Percentiles rank a stretch among this genome's conserved stretches.
These are phyloP conservation scores for Eupeodes latifasciatus DNA, from an alignment of 2,888 invertebrate genomes.

Conservation along the genomic window DNA sequence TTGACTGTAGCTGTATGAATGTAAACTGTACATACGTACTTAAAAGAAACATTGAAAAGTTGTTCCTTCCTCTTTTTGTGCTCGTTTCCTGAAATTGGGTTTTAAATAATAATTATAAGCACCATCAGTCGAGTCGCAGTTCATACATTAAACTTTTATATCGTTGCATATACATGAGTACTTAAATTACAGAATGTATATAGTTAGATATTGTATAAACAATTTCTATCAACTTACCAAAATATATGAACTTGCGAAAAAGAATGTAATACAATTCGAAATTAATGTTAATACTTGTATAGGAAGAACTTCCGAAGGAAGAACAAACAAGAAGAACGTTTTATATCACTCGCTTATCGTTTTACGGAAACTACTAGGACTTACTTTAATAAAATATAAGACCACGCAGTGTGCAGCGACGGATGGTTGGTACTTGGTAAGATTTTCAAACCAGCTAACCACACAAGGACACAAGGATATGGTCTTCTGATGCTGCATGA, in stretches of 20 bases:
- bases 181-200: too few relatives aligned
- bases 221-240: too few relatives aligned
- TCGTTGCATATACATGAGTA: too few relatives aligned
- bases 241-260: background rate
- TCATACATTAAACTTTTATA: background rate
- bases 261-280: background rate
- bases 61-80: background rate
- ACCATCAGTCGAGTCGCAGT: conserved; percentile 20
- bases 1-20: background rate
- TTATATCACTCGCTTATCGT: conserved; percentile 41
- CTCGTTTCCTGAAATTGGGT: conserved; percentile 40
- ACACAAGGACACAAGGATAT: conserved; percentile 11
- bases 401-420: too few relatives aligned
- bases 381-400: too few relatives aligned
- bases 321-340: background rate
- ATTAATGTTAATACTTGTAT: conserved; percentile 12
- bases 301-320: too few relatives aligned
- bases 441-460: background rate
- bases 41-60: conserved; percentile 31
- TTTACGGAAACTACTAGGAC: conserved; percentile 13
- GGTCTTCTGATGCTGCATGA: background rate
- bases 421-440: too few relatives aligned
- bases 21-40: background rate
- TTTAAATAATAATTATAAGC: conserved; percentile 54
- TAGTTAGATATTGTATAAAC: too few relatives aligned